Evolutionary conservation across 2,113 vertebrate genomes (phyloP), one percentile per base, ranked within the genome.

Genomic region (Oostethus manadensis): DNA sequence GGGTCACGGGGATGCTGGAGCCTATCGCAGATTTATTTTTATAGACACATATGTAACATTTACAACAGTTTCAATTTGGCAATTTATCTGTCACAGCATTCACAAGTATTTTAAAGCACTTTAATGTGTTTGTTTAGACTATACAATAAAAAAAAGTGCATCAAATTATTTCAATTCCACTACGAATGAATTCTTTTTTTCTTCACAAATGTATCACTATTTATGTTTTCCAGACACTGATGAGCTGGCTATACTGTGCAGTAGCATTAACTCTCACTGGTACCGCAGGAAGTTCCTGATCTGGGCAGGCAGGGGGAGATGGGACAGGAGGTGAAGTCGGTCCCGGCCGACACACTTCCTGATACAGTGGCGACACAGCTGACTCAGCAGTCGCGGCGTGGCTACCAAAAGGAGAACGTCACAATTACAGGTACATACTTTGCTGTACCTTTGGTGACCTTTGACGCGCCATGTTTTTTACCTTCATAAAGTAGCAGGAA

Each of bases 281-380:
- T 97, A 94, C 75, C 93, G 94, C 64, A 99, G 84, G 90, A 93
- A 98, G 71, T 84, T 89, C 82, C 90, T 91, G 62, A 99, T 76
- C 56, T 92, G 76, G 2, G 82, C 93, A 51, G 96, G 96, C 70
- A 99, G 64, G 58, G 93, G 94, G 6, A 98, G 92, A 47, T 92
- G 92, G 23, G 91, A 86, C 44, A 99, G 83, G 14, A 96, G 93
- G 59, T 93, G 92, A 20, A 98, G 83, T 57, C 93, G 86, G 22
- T 91, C 74, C 43, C 90, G 90, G 59, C 95, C 94, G 8, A 98
- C 71, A 58, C 82, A 91, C 68, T 72, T 89, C 66, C 95, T 88
- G 85, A 98, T 94, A 73, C 89, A 62, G 46, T 97, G 91, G 63
- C 95, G 90, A 66, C 95, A 98, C 33, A 95, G 83, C 64, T 95